Evolutionary conservation across 2,888 invertebrate genomes (phyloP).

Genomic region (Thecocarcelia acutangulata): DNA sequence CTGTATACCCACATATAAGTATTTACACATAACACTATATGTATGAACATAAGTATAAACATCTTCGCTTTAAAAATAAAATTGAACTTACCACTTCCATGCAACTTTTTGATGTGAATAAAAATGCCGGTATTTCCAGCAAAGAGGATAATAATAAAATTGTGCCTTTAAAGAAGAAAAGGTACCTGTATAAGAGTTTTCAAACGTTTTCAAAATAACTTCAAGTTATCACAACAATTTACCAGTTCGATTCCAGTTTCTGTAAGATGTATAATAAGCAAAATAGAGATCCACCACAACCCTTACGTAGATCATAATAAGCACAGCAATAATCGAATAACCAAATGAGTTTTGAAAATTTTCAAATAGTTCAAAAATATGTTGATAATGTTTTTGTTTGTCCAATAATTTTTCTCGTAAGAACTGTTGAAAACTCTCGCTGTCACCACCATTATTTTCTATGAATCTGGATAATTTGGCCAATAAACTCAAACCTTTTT

Average conservation of each 20-base stretch:
- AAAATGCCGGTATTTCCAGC: slow-evolving; percentile 74
- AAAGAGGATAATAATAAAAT: slow-evolving; percentile 72
- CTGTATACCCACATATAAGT: too few species aligned
- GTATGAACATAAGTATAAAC: too few species aligned
- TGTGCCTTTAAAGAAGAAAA: slow-evolving; percentile 49
- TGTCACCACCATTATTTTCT: slow-evolving; percentile 58
- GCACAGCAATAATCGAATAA: slow-evolving; percentile 73
- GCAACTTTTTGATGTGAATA: slow-evolving; percentile 74
- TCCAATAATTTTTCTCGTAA: slow-evolving; percentile 73
- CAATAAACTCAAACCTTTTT: slow-evolving; percentile 73
- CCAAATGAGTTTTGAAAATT: slow-evolving; percentile 73
- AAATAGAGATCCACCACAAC: slow-evolving; percentile 76
- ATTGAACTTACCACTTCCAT: slow-evolving; percentile 68
- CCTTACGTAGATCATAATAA: slow-evolving; percentile 74
- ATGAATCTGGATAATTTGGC: slow-evolving; percentile 75
- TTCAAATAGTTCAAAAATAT: slow-evolving; percentile 73
- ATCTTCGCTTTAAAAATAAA: background rate
- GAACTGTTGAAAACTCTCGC: slow-evolving; percentile 73
- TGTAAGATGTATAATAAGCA: slow-evolving; percentile 68
- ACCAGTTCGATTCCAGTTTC: slow-evolving; percentile 21
- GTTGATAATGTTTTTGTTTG: slow-evolving; percentile 74
- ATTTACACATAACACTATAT: too few species aligned
- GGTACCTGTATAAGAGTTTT: too few species aligned
- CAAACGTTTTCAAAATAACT: background rate
- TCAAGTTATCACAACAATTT: background rate